Evolutionary conservation across 2,113 vertebrate genomes (phyloP), one percentile per base, ranked within the genome.

Genomic region (Scophthalmus maximus): DNA sequence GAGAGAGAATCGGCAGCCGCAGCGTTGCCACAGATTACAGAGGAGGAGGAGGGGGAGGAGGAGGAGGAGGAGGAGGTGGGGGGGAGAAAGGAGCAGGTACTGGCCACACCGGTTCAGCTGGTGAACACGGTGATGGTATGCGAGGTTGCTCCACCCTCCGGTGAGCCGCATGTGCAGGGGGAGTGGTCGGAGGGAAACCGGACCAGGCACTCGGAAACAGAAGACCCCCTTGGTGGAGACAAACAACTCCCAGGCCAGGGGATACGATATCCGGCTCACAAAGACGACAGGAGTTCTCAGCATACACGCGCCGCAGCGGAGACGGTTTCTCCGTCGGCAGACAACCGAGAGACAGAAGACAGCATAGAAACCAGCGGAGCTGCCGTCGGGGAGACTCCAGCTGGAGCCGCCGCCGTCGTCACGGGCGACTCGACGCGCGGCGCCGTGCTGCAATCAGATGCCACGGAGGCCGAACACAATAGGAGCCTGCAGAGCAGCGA

Each of bases 71-170:
- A 20, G 38, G 38, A 46, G 57, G 65, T 57, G 27, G 34, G 36
- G 52, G 63, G 15, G 29, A 58, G 34, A 38, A 18, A 67, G 83
- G 58, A 83, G 64, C 84, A 82, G 62, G 40, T 77, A 90, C 91
- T 44, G 34, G 89, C 73, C 34, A 26, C 69, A 81, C 93, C 85
- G 88, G 94, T 94, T 85, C 59, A 14, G 78, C 94, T 71, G 82
- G 87, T 78, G 27, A 79, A 59, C 50, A 23, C 30, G 17, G 17
- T 55, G 56, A 32, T 78, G 91, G 92, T 82, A 94, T 94, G 91
- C 10, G 34, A 69, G 9, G 38, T 38, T 3, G 75, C 83, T 83
- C 63, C 83, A 60, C 92, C 91, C 79, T 76, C 73, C 51, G 12
- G 25, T 34, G 73, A 79, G 60, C 56, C 0, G 8, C 47, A 36